Conservation (phyloP, 2,797 vertebrate genomes). For the Merluccius polli region DNA sequence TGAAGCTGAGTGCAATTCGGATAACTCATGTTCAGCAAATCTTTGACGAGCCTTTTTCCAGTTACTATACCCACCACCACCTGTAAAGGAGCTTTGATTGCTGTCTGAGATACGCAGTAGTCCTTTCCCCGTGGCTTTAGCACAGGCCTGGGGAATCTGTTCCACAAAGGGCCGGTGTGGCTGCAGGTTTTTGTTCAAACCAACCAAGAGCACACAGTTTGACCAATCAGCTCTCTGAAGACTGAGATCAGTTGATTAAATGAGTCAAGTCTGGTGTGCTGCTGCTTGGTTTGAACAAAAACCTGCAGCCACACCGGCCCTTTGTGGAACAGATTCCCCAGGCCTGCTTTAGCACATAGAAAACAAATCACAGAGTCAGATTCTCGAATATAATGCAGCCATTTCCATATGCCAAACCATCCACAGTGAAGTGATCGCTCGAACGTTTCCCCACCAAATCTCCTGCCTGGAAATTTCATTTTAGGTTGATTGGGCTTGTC, state of each 20-base stretch:
- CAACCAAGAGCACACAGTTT: no score
- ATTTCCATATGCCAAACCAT: background rate
- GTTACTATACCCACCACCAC: background rate
- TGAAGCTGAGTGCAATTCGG: background rate
- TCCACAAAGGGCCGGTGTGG: no score
- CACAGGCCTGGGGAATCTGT: background rate
- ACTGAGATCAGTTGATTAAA: no score
- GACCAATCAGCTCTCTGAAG: no score
- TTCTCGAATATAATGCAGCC: background rate
- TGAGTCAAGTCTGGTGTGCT: no score
- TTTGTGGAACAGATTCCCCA: no score
- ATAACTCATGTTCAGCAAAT: background rate
- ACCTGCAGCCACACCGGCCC: no score
- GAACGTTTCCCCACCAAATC: background rate
- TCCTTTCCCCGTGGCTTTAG: no score
- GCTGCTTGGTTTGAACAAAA: no score
- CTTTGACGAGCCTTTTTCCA: background rate
- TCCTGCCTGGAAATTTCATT: background rate
- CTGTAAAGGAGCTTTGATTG: background rate
- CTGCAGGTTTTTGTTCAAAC: no score
- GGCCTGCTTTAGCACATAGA: background rate
- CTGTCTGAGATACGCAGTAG: background rate
- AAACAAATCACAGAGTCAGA: background rate
- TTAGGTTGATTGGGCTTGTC: background rate
- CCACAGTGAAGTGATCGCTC: background rate